These are phyloP conservation scores for Phylloscopus collybita DNA, from an alignment of 2,797 vertebrate species.

Conservation along the genomic window DNA sequence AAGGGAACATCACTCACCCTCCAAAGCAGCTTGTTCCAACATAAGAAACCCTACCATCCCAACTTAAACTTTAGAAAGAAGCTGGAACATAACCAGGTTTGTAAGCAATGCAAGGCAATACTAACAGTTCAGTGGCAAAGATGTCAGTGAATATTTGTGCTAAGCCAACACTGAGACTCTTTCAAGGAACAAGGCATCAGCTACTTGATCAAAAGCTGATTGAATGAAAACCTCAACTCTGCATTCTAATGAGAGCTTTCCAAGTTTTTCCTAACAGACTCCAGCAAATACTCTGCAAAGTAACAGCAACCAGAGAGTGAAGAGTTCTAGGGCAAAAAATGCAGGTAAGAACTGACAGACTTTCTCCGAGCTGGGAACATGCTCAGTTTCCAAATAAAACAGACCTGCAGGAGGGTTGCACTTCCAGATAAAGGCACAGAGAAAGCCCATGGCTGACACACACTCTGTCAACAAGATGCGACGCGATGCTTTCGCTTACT, in stretches of 20 bases:
- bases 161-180: not conserved
- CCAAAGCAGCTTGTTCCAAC: not conserved
- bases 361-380: not conserved
- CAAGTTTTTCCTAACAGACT: not conserved
- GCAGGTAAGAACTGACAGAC: not conserved
- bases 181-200: not conserved
- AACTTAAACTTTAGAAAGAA: not conserved
- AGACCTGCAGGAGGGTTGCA: not conserved
- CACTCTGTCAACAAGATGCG: accelerated
- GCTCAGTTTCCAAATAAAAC: not conserved
- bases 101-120: not conserved
- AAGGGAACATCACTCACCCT: not conserved
- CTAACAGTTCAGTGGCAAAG: not conserved
- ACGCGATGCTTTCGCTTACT: accelerated
- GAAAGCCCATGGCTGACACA: not conserved
- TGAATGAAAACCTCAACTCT: not conserved
- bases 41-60: not conserved
- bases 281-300: not conserved
- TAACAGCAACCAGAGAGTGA: accelerated
- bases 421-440: not conserved
- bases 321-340: not conserved
- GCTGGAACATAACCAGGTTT: not conserved
- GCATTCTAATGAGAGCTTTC: not conserved
- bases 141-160: not conserved
- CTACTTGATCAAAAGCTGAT: not conserved